phyloP scores from a whole-genome alignment of 2,113 vertebrate genomes.

The Grammomys dolichurus region DNA sequence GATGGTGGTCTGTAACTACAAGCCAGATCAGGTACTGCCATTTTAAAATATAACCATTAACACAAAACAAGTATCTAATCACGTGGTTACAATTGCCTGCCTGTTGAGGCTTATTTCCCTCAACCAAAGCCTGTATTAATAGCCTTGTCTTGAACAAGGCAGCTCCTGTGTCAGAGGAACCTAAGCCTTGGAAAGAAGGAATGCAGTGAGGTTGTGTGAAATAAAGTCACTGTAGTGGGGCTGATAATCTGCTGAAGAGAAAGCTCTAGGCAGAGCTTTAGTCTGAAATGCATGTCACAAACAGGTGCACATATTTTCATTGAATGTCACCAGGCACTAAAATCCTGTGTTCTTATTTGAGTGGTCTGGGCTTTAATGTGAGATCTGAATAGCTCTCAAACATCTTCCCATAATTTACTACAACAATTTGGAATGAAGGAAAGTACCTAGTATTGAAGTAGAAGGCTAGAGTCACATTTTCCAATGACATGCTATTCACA shows the following conservation, averaged over 20 bases:
- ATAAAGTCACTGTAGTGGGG: not conserved
- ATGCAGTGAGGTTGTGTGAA: not conserved
- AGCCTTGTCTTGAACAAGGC: conserved; percentile 1
- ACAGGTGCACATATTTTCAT: conserved; percentile 40
- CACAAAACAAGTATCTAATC: not conserved
- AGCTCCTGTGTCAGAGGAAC: not conserved
- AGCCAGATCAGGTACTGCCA: too few relatives aligned
- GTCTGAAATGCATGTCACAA: conserved; percentile 40
- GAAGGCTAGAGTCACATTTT: not conserved
- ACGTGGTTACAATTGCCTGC: not conserved
- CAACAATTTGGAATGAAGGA: not conserved
- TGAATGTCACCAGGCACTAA: not conserved
- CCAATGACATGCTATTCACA: not conserved
- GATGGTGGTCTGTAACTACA: too few relatives aligned
- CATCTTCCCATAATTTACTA: not conserved
- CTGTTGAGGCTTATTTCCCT: not conserved
- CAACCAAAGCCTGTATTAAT: not conserved
- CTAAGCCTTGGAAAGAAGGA: fast-evolving
- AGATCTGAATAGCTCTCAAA: conserved; percentile 26
- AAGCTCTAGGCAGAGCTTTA: conserved; percentile 32
- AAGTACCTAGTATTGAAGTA: conserved; percentile 11
- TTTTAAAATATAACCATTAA: too few relatives aligned
- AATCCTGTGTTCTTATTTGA: not conserved
- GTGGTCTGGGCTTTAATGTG: not conserved
- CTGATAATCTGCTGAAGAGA: not conserved